These are phyloP conservation scores for Pipra filicauda DNA, from an alignment of 2,113 vertebrate species.

Conservation along the genomic window DNA sequence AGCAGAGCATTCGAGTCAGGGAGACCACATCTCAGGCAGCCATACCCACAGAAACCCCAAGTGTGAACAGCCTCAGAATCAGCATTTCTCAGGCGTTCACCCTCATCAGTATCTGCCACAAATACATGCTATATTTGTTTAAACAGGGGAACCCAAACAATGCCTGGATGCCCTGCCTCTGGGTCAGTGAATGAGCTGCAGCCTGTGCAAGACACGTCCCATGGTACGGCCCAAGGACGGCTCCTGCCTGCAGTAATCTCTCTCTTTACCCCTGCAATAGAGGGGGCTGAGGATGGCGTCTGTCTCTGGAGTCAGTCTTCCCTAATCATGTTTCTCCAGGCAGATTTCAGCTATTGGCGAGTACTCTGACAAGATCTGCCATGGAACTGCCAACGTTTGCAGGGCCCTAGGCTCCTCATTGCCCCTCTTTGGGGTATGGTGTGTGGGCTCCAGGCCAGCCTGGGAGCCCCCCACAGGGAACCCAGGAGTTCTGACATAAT, in stretches of 20 bases:
- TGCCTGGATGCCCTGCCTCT: background rate
- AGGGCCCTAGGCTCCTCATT: background rate
- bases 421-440: background rate
- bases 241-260: background rate
- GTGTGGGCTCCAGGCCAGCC: background rate
- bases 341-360: background rate
- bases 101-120: background rate
- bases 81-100: background rate
- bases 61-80: background rate
- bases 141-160: background rate
- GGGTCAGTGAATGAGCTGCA: background rate
- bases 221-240: accelerated
- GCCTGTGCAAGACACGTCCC: background rate
- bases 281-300: accelerated
- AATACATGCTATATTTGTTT: background rate
- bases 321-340: background rate
- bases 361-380: background rate
- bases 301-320: background rate
- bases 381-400: background rate
- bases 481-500: background rate
- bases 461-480: background rate
- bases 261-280: background rate
- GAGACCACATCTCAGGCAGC: background rate
- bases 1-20: background rate
- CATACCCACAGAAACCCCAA: background rate